phyloP scores from a whole-genome alignment of 2,797 vertebrate genomes.

The Lagorchestes hirsutus region DNA sequence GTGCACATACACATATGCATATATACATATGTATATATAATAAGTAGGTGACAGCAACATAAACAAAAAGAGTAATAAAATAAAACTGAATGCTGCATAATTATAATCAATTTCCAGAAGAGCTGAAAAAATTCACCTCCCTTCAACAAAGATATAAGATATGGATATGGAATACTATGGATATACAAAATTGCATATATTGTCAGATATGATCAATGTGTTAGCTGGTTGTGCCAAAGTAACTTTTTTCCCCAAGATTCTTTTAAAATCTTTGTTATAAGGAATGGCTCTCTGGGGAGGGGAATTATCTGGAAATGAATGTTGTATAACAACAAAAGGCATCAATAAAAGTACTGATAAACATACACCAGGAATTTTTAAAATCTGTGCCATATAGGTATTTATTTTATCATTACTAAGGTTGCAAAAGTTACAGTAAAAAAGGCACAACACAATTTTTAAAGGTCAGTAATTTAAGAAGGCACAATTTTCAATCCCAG shows the following conservation, averaged over 20 bases:
- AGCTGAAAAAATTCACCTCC: background rate
- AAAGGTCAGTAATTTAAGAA: background rate
- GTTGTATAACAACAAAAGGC: background rate
- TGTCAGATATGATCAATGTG: background rate
- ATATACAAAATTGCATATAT: background rate
- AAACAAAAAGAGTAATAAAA: background rate
- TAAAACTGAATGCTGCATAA: background rate
- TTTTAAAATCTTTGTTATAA: background rate
- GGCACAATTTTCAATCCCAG: conserved; percentile 39
- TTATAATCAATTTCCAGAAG: background rate
- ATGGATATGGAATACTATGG: background rate
- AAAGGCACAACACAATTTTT: background rate
- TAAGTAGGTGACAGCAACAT: background rate
- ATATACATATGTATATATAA: background rate
- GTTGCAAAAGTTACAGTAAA: background rate
- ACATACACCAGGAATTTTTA: background rate
- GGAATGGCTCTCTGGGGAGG: background rate
- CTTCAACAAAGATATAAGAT: background rate
- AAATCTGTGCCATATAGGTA: background rate
- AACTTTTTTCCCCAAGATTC: background rate
- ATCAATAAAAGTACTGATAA: background rate
- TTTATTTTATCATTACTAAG: background rate
- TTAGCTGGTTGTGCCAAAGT: background rate
- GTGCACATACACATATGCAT: background rate
- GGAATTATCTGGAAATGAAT: background rate